Conservation (phyloP, 2,113 vertebrate species). For the Festucalex cinctus region DNA sequence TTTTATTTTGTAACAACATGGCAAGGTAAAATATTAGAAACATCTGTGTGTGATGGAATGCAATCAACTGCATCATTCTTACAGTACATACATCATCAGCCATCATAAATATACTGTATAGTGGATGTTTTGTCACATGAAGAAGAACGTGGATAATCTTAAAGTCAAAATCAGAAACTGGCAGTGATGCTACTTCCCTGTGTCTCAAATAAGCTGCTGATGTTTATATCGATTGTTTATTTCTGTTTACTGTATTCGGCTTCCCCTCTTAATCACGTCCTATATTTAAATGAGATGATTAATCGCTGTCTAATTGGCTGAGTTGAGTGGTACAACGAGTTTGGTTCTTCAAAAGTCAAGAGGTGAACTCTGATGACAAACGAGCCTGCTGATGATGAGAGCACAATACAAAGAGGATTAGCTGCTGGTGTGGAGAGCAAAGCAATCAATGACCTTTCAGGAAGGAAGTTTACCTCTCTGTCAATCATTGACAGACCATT, state of each 20-base stretch:
- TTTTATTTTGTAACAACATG: too few relatives aligned
- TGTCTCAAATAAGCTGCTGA: neutral
- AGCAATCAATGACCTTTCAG: slow-evolving; percentile 36
- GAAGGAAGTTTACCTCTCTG: slow-evolving; percentile 30
- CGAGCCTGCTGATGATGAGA: slow-evolving; percentile 8
- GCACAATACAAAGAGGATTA: slow-evolving; percentile 26
- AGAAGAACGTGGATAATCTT: too few relatives aligned
- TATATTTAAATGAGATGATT: neutral
- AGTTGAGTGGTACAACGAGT: slow-evolving; percentile 3
- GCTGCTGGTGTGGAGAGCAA: slow-evolving; percentile 25
- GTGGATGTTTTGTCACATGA: too few relatives aligned
- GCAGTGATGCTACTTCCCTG: neutral
- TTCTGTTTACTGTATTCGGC: neutral
- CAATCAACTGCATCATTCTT: too few relatives aligned
- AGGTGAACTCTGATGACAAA: slow-evolving; percentile 14
- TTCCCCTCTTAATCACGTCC: neutral
- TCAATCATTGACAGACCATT: slow-evolving; percentile 37
- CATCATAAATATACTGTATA: too few relatives aligned
- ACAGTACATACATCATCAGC: too few relatives aligned
- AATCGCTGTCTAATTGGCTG: slow-evolving; percentile 3
- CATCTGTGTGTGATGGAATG: too few relatives aligned
- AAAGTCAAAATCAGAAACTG: too few relatives aligned
- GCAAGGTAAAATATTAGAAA: too few relatives aligned
- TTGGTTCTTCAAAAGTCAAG: slow-evolving; percentile 10
- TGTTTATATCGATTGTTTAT: neutral